These are phyloP conservation scores for Uloborus plumipes DNA, from an alignment of 2,888 invertebrate genomes.

Conservation along the genomic window DNA sequence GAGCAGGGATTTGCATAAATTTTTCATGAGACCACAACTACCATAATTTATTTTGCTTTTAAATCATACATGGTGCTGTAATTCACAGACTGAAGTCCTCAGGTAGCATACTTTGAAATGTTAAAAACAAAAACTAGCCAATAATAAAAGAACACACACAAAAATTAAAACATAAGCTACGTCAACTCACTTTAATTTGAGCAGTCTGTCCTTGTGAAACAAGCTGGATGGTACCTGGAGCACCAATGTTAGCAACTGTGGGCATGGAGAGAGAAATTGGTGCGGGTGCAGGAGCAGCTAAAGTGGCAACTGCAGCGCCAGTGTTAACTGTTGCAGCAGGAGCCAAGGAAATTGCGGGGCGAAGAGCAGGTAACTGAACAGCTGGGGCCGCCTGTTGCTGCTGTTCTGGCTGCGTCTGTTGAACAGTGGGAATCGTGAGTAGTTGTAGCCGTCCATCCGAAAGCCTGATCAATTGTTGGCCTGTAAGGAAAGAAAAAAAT, in stretches of 20 bases:
- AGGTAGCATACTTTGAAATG: no score
- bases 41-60: no score
- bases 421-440: slow-evolving; percentile 65
- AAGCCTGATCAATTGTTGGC: slow-evolving; percentile 90
- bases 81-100: no score
- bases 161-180: no score
- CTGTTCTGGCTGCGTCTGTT: slow-evolving; percentile 45
- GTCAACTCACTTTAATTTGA: slow-evolving; percentile 44
- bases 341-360: slow-evolving; percentile 56
- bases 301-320: slow-evolving; percentile 67
- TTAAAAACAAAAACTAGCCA: no score
- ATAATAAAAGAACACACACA: no score
- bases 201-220: slow-evolving; percentile 53
- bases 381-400: slow-evolving; percentile 35
- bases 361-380: slow-evolving; percentile 62
- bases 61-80: no score
- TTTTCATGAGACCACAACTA: no score
- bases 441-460: slow-evolving; percentile 92
- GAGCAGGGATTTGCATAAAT: no score
- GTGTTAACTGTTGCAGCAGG: slow-evolving; percentile 58
- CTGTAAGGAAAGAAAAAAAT: slow-evolving; percentile 67
- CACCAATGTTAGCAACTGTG: slow-evolving; percentile 62
- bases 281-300: slow-evolving; percentile 60
- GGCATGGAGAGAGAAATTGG: slow-evolving; percentile 61
- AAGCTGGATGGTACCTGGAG: slow-evolving; percentile 62